Evolutionary conservation across 2,113 vertebrate genomes (phyloP), one percentile per base, ranked within the genome.

Genomic region (Spilogale gracilis): DNA sequence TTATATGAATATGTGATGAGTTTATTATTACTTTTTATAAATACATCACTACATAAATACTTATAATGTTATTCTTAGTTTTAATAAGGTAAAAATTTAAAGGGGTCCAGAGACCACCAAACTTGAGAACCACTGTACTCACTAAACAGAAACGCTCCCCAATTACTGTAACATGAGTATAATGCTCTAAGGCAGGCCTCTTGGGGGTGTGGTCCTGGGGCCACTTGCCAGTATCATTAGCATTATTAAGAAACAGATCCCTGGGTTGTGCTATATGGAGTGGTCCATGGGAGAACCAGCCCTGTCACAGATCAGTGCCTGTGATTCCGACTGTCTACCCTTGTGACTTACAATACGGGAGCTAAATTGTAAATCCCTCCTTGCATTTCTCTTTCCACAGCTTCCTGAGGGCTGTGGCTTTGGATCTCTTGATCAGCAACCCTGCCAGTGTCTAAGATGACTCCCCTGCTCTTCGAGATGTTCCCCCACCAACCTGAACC

Each of bases 111-210:
- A 79, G 54, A 52, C 30, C 52, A 48, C 58, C 78, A 82, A 23
- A 3, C 60, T 45, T 58, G 78, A 76, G 63, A 48, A 38, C 20
- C 0, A 0, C 67, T 11, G 5, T 45, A 27, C 11, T 9, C 5
- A 11, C 4, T 4, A 25, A 30, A 12, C 0, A 1, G 95, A 80
- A 58, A 50, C 2, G 10, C 12, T 74, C 76, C 69, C 58, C 4
- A 0, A 9, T 83, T 43, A 30, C 5, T 30, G 0, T 11, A 25
- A 12, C 4, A 3, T 2, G 0, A 25, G 52, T 11, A 3, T 27
- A 25, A 3, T 1, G 14, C 67, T 17, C 60, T 54, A 12, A 27
- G 30, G 63, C 25, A 73, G 13, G 48, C 20, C n/a, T 16, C 2
- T 2, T 2, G 11, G 32, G 78, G 56, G 30, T 14, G 69, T 25